Evolutionary conservation across 2,113 vertebrate species (phyloP).

Genomic region (Petrocephalus zakoni): DNA sequence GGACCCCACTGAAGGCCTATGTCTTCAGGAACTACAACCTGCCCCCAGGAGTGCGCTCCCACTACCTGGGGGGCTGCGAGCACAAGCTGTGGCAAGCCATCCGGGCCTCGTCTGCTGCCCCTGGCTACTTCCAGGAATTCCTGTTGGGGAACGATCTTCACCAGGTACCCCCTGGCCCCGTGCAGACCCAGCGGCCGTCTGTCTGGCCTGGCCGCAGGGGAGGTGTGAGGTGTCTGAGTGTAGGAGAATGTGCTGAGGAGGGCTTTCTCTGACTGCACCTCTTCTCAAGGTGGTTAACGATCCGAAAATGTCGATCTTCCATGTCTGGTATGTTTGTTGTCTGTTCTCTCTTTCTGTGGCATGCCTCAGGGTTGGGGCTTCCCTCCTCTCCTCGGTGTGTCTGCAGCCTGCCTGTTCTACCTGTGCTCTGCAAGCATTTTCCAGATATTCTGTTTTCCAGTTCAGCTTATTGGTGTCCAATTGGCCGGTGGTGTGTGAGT

Average conservation of each 20-base stretch:
- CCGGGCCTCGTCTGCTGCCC: slow-evolving; percentile 86
- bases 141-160: slow-evolving; percentile 81
- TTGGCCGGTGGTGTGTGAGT: background rate
- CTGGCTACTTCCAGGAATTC: slow-evolving; percentile 91
- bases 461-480: background rate
- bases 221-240: background rate
- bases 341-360: background rate
- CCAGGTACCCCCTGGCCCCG: slow-evolving; percentile 62
- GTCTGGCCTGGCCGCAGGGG: background rate
- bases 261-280: no score
- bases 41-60: slow-evolving; percentile 78
- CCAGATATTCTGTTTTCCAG: background rate
- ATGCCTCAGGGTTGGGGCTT: background rate
- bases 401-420: background rate
- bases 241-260: background rate
- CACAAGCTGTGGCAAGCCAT: slow-evolving; percentile 93
- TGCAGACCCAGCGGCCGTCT: background rate
- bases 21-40: slow-evolving; percentile 94
- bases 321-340: background rate
- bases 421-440: background rate
- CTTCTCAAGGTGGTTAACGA: background rate
- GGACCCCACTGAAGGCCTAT: slow-evolving; percentile 81
- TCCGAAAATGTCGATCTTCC: background rate
- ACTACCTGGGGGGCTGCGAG: slow-evolving; percentile 85
- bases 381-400: background rate